phyloP scores from a whole-genome alignment of 2,888 invertebrate genomes.

The Dolichomitus sp. region DNA sequence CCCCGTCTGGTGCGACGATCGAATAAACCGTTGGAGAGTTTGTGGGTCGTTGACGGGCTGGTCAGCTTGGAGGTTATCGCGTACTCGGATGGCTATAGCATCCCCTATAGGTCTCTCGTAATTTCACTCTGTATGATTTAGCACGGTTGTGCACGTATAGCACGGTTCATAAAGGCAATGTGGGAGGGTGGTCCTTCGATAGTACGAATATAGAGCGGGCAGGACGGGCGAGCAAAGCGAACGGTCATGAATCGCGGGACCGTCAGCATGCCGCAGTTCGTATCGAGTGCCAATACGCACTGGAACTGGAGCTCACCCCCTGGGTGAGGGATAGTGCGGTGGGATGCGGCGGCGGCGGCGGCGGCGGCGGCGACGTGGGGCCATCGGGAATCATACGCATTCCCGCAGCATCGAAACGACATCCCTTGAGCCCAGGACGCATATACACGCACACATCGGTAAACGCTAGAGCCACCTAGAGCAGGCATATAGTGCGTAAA shows the following conservation, averaged over 20 bases:
- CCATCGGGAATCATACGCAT: conserved; percentile 60
- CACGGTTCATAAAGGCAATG: conserved; percentile 48
- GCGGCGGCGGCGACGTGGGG: conserved; percentile 24
- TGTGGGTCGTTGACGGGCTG: conserved; percentile 49
- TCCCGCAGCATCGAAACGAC: conserved; percentile 47
- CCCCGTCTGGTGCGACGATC: conserved; percentile 22
- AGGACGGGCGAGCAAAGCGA: conserved; percentile 43
- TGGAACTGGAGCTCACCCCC: conserved; percentile 50
- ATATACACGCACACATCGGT: conserved; percentile 13
- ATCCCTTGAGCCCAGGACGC: conserved; percentile 42
- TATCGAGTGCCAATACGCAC: conserved; percentile 63
- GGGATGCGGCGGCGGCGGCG: conserved; percentile 32
- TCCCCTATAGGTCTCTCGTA: conserved; percentile 46
- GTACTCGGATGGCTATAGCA: conserved; percentile 42
- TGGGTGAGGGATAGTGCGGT: conserved; percentile 39
- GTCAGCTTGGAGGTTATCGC: conserved; percentile 56
- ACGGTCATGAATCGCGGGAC: conserved; percentile 65
- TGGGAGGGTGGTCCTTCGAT: conserved; percentile 57
- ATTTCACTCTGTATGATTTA: conserved; percentile 60
- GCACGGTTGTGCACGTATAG: conserved; percentile 33
- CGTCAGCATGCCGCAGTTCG: conserved; percentile 56
- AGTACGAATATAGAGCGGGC: conserved; percentile 34
- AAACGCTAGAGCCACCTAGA: conserved; percentile 28
- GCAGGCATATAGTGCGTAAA: conserved; percentile 41
- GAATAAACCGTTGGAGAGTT: conserved; percentile 38